Evolutionary conservation across 2,888 invertebrate species (phyloP), one percentile per base, ranked within the genome.

Genomic region (Latheticus oryzae): DNA sequence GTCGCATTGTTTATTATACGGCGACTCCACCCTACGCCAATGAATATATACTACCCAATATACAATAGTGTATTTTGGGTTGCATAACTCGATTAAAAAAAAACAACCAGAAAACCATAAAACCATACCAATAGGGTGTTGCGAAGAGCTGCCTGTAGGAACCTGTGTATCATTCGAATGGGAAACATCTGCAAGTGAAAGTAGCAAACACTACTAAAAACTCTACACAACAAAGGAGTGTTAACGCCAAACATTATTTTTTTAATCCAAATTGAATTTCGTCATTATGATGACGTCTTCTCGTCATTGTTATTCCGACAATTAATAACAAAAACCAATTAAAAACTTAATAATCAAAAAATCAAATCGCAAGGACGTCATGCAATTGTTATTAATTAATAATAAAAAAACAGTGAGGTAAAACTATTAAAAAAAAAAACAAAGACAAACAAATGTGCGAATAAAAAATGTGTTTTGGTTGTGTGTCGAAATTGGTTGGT

Each of bases 61-160:
- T n/a, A n/a, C n/a, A n/a, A n/a, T n/a, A n/a, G n/a, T n/a, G n/a
- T n/a, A n/a, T n/a, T n/a, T n/a, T 8, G 23, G 1, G 24, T 35
- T 24, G 47, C 45, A 45, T 45, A 45, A 26, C 15, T 23, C 9
- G 2, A 11, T 2, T n/a, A 12, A 3, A 23, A 30, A 32, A 11
- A 5, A 32, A 38, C 15, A 33, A 12, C 5, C 30, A 43, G 9
- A 15, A 16, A 16, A 37, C 42, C n/a, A n/a, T n/a, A n/a, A n/a
- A n/a, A n/a, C n/a, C 65, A 63, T 67, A 65, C 65, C 67, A 52
- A 65, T 54, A 51, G 64, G 58, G 50, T 66, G 64, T 50, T 61
- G 65, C 47, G 61, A 58, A 30, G 61, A 52, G 35, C 48, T 42
- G 53, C 47, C 56, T 19, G 56, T 47, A 45, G 55, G 33, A 12